These are phyloP conservation scores for Mastigias papua DNA, from an alignment of 30 jellyfish, hydroid and myxozoan genomes.

Conservation along the genomic window DNA sequence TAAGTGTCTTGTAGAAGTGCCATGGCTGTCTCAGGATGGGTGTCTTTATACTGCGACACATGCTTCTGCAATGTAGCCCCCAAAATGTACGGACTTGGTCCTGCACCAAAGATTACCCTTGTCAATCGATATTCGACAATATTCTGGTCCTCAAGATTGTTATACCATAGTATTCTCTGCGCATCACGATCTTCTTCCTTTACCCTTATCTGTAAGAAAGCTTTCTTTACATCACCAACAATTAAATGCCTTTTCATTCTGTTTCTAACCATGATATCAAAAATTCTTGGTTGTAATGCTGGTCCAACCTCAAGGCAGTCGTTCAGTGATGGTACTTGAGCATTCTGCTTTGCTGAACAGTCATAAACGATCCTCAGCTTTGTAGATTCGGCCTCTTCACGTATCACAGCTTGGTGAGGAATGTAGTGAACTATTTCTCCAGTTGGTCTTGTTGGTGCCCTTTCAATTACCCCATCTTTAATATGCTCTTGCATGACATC, in stretches of 20 bases:
- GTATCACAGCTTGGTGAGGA: conserved; percentile 76
- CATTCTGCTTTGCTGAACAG: conserved; percentile 67
- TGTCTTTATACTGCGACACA: neutral
- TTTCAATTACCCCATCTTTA: conserved; percentile 55
- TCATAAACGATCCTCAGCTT: conserved; percentile 71
- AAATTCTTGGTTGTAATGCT: conserved; percentile 46
- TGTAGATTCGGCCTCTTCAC: conserved; percentile 65
- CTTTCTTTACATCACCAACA: conserved; percentile 67
- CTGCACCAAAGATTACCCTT: neutral
- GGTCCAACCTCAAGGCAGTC: conserved; percentile 81
- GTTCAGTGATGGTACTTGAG: conserved; percentile 62
- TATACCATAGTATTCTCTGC: neutral
- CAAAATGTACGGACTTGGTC: neutral
- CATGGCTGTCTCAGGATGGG: neutral
- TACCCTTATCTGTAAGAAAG: conserved; percentile 66
- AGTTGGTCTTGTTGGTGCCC: conserved; percentile 24
- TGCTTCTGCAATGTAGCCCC: neutral
- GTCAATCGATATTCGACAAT: neutral
- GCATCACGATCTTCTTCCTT: conserved; percentile 51
- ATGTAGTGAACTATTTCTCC: conserved; percentile 31
- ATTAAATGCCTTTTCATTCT: conserved; percentile 42
- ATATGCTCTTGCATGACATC: conserved; percentile 55
- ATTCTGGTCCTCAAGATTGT: neutral
- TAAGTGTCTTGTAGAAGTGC: neutral
- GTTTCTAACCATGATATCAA: conserved; percentile 61